Conservation (phyloP, 1,140 invertebrate species). For the Bombyx mandarina region DNA sequence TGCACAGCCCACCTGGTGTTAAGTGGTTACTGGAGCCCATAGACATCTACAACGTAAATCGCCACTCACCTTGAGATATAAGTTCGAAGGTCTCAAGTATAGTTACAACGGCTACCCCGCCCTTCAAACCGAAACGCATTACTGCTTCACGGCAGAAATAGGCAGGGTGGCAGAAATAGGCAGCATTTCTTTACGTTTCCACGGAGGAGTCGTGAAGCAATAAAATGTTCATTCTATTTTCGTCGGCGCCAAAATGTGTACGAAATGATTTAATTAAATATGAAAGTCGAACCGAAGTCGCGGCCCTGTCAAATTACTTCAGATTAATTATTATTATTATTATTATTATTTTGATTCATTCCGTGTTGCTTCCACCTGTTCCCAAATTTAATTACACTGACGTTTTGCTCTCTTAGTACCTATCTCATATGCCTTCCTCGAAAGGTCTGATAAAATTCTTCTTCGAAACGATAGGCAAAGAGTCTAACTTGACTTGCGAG, state of each 20-base stretch:
- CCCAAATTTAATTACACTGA: conserved; percentile 47
- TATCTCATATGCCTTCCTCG: conserved; percentile 40
- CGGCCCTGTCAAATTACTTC: conserved; percentile 33
- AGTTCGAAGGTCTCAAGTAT: no score
- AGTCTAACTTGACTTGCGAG: no score
- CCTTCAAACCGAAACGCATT: no score
- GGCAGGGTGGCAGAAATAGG: background rate
- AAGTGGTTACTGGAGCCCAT: no score
- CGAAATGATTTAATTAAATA: conserved; percentile 36
- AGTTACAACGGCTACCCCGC: no score
- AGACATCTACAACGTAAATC: no score
- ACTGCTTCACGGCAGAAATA: no score
- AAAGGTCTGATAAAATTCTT: conserved; percentile 52
- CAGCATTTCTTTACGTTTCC: background rate
- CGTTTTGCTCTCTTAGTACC: conserved; percentile 41
- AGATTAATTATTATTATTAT: conserved; percentile 28
- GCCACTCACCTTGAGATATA: no score
- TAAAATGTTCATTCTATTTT: background rate
- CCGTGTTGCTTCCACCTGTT: conserved; percentile 43
- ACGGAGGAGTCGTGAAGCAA: no score
- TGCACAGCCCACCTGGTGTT: no score
- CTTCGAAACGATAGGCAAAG: background rate
- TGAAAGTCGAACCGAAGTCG: conserved; percentile 31
- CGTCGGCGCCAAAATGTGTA: conserved; percentile 6
- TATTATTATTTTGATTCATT: conserved; percentile 39